Base-by-base conservation (phyloP, 2,113 vertebrate genomes). In the Numenius arquata region DNA sequence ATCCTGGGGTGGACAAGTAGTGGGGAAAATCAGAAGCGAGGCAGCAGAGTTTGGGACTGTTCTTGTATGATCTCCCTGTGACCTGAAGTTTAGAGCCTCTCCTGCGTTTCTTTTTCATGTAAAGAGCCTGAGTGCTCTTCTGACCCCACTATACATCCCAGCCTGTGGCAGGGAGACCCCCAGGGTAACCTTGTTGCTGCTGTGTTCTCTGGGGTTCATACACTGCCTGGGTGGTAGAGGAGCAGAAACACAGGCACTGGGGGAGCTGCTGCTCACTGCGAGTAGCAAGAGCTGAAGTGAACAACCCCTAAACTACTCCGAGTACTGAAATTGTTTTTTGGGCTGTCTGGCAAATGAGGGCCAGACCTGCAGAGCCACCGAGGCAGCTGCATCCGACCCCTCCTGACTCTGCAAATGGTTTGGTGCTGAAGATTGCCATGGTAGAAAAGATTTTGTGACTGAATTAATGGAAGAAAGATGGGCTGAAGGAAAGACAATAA, bases 241-340 rank as follows among this genome's bases (percentile, higher is more conserved):
- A 50, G 45, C 56, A 61, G 41, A 76, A 84, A 66, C 29, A 25
- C 22, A 59, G 45, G n/a, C 32, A 43, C 22, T 11, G 20, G 29
- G 41, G 19, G 21, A 72, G 23, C 40, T 67, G n/a, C n/a, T 77
- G 71, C 43, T 73, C 65, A 38, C 15, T 1, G 6, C 1, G 2
- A 74, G 11, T 27, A 43, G 8, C 11, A 26, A 91, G n/a, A 68
- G 8, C 43, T 58, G 58, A 56, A 67, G 8, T 41, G 38, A 81
- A 53, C 34, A 47, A 23, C 5, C 4, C 56, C 7, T 25, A 47
- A 1, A 63, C 43, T 73, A n/a, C 30, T n/a, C 43, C 0, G 0
- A 23, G 18, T 71, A 30, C 50, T 67, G 78, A 80, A 66, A 80
- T 4, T 18, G 5, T 5, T 67, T 88, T 67, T 65, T 21, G 2